Evolutionary conservation across 1,140 invertebrate species (phyloP), one percentile per base, ranked within the genome.

Genomic region (Drosophila yakuba): DNA sequence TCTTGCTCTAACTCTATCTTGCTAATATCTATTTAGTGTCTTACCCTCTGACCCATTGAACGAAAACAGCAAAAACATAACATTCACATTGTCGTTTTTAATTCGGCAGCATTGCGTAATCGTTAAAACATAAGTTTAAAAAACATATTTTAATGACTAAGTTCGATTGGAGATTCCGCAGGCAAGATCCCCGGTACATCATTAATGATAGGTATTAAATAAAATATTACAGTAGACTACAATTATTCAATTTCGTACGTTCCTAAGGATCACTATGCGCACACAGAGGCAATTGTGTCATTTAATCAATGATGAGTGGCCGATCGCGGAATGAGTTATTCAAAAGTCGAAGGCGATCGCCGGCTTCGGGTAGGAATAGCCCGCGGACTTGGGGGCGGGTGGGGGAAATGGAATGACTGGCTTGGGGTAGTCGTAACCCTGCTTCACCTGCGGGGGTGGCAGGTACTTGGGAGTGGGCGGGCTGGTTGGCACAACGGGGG

Each of bases 61-160:
- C 45, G 17, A 69, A 32, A 32, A 32, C 32, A 32, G 32, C 8
- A 32, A 32, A 0, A 1, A 3, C 8, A 8, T 32, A 32, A 78
- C 52, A 76, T 82, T 88, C 63, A 77, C 54, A 67, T 83, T 62
- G 59, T 84, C 78, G 72, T 64, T 59, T 84, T 88, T 89, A 88
- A 61, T 88, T 89, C 72, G 72, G 67, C 84, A 77, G 75, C 45
- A 58, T 74, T 25, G 69, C 80, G 45, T 69, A 69, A 69, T 76
- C 78, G 43, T 72, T 72, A 71, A 71, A 72, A 58, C 64, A 69
- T 69, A 85, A 74, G 86, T 81, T 76, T 79, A 73, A 89, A 75
- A 88, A 89, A 89, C 80, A 89, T 88, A 88, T 79, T 88, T 89
- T 88, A 89, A 88, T 88, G 84, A 88, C 84, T 88, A 88, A 84